Base-by-base conservation (phyloP, 1,140 invertebrate genomes). In the Drosophila pallidifrons region DNA sequence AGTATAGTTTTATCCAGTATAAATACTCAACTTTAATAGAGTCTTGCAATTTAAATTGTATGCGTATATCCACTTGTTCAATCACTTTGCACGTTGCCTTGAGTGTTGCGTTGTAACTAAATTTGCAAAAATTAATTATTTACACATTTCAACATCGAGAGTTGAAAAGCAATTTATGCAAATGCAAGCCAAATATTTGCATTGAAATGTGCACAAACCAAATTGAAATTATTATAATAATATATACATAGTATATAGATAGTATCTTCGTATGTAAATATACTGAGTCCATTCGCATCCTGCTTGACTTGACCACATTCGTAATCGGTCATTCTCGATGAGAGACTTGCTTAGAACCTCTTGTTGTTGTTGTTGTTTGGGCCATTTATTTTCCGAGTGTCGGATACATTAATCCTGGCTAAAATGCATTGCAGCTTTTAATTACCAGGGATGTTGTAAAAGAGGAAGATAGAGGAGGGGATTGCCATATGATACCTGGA, bases 61-160 rank as follows among this genome's bases (percentile, higher is more conserved):
- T 38, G 8, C 7, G 10, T 10, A 38, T 38, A 10, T 38, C 35
- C 41, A 43, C 11, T 43, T 43, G 5, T 38, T n/a, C 38, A 11
- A 25, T 25, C 38, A n/a, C 38, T 11, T 41, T 41, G 20, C 20
- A n/a, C 8, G 8, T 8, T n/a, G 11, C 41, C 41, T 43, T 68
- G 38, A 16, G 28, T 55, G 13, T 59, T 66, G 49, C 67, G 35
- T 7, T 71, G 82, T 88, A 87, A 86, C 82, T 82, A 87, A 79
- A 88, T 88, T 87, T 79, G 41, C 76, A 79, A 79, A 79, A 82
- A 77, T 88, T 74, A 87, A 87, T 87, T 77, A 86, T 86, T 87
- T 82, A 82, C 68, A 67, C 75, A 74, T 57, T 64, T 52, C 16
- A 76, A 74, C 55, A 67, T 58, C 70, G 75, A 61, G 66, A 77